These are phyloP conservation scores for Cydia splendana DNA, from an alignment of 1,140 invertebrate genomes.

Conservation along the genomic window DNA sequence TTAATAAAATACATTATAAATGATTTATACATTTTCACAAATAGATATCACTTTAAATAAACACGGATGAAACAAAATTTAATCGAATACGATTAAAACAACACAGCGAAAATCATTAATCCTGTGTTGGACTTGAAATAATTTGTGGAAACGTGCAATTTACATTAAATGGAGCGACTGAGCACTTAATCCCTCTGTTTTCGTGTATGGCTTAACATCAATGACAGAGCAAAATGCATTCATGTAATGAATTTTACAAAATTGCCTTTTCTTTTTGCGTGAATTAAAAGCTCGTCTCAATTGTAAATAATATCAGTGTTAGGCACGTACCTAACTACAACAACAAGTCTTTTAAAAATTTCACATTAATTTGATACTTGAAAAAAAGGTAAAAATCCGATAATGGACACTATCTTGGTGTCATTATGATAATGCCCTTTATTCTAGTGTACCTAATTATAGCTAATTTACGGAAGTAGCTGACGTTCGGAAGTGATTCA, in stretches of 20 bases:
- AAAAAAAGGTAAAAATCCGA: no score
- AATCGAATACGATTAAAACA: neutral
- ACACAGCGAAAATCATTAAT: slow-evolving; percentile 23
- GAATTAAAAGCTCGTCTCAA: neutral
- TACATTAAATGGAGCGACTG: slow-evolving; percentile 22
- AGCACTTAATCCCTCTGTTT: slow-evolving; percentile 27
- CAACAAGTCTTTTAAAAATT: no score
- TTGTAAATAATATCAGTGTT: no score
- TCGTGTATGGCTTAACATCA: slow-evolving; percentile 16
- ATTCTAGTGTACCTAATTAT: no score
- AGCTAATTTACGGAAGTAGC: no score
- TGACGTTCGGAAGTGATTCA: no score
- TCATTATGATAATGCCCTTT: no score
- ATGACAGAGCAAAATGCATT: slow-evolving; percentile 7
- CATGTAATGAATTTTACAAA: neutral
- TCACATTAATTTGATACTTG: no score
- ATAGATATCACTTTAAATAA: neutral
- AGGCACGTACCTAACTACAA: no score
- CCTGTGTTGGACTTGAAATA: neutral
- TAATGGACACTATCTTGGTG: no score
- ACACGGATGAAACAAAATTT: neutral
- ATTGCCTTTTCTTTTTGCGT: neutral
- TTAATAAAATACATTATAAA: no score
- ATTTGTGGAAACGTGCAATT: slow-evolving; percentile 25
- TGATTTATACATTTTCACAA: no score